Evolutionary conservation across 2,888 invertebrate genomes (phyloP).

Genomic region (Zhuqinia jingwanae): DNA sequence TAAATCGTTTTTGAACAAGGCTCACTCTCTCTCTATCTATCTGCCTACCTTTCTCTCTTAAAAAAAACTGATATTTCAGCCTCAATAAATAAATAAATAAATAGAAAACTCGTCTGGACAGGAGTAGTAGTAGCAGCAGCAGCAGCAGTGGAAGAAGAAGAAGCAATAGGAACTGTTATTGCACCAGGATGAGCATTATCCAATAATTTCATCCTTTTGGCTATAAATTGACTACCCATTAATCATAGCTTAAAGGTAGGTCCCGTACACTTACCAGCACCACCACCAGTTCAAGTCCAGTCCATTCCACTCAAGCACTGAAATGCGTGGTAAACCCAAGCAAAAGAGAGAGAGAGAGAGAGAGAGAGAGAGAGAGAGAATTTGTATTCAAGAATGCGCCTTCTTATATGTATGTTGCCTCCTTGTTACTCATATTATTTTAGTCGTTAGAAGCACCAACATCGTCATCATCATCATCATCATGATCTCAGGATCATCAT

Average conservation of each 20-base stretch:
- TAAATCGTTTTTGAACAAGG: conserved; percentile 55
- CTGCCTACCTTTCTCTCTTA: too few relatives aligned
- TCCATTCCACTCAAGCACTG: conserved; percentile 14
- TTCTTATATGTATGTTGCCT: conserved; percentile 29
- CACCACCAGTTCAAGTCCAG: conserved; percentile 26
- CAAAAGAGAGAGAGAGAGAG: too few relatives aligned
- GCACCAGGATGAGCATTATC: conserved; percentile 49
- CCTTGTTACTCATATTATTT: conserved; percentile 43
- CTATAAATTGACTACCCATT: conserved; percentile 73
- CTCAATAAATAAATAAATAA: conserved; percentile 39
- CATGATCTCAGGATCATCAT: conserved; percentile 37
- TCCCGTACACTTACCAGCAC: conserved; percentile 56
- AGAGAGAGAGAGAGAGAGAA: conserved; percentile 19
- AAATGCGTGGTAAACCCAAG: conserved; percentile 28
- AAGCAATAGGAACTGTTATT: conserved; percentile 58
- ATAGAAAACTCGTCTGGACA: conserved; percentile 35
- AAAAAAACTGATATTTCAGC: conserved; percentile 50
- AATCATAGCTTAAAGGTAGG: conserved; percentile 69
- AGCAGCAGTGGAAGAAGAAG: neutral
- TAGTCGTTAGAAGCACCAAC: conserved; percentile 24
- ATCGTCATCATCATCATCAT: conserved; percentile 46
- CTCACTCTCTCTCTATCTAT: neutral
- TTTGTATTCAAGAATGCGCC: conserved; percentile 61
- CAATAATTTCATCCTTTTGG: conserved; percentile 69
- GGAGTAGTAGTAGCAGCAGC: conserved; percentile 1